Evolutionary conservation across 2,888 invertebrate species (phyloP).

Genomic region (Pollenia labialis): DNA sequence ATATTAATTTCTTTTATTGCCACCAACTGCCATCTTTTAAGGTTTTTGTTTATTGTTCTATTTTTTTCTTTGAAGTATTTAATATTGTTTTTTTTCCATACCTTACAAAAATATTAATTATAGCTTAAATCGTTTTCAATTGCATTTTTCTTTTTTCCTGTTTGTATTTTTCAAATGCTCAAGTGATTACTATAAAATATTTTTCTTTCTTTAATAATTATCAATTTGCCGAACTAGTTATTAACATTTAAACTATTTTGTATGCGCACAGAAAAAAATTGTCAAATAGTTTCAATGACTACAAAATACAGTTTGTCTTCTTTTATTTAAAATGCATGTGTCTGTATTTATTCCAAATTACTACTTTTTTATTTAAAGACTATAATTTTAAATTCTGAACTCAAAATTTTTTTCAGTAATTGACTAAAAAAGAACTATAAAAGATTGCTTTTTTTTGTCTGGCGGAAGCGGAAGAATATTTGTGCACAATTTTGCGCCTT

Average conservation of each 20-base stretch:
- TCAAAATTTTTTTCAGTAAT: slow-evolving; percentile 31
- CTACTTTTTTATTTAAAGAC: slow-evolving; percentile 25
- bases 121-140: too few species aligned
- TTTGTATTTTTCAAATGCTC: too few species aligned
- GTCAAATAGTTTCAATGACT: slow-evolving; percentile 5
- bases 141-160: too few species aligned
- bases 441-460: background rate
- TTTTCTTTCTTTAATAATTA: background rate
- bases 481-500: too few species aligned
- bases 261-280: background rate
- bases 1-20: too few species aligned
- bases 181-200: too few species aligned
- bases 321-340: background rate
- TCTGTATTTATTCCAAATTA: slow-evolving; percentile 43
- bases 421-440: background rate
- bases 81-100: too few species aligned
- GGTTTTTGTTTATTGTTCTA: too few species aligned
- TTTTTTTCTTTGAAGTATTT: too few species aligned
- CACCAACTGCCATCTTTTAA: too few species aligned
- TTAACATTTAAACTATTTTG: background rate
- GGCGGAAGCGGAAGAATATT: background rate
- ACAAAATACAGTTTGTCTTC: background rate
- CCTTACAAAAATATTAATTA: too few species aligned
- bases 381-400: slow-evolving; percentile 43
- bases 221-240: slow-evolving; percentile 6